Conservation (phyloP, 2,113 vertebrate species). For the Callospermophilus lateralis region DNA sequence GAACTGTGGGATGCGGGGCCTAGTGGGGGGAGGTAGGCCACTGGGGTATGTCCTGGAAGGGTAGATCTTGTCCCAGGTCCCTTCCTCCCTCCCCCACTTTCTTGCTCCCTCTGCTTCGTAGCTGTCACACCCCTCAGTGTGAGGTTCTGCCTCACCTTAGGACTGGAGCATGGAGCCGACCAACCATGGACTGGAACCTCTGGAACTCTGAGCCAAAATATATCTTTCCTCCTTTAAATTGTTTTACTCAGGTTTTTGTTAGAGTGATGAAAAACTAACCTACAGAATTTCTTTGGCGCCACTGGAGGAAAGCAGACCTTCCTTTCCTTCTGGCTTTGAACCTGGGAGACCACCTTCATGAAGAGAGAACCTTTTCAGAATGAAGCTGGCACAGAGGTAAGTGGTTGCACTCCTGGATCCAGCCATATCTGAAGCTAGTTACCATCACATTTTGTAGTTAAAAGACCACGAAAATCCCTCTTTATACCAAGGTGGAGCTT, state of each 20-base stretch:
- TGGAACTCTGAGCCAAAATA: neutral
- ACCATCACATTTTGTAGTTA: fast-evolving
- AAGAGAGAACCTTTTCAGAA: neutral
- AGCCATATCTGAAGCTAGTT: neutral
- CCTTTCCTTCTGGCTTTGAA: neutral
- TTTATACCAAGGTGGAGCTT: neutral
- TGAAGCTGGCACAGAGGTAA: neutral
- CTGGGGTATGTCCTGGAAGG: no score
- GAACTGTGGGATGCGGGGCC: no score
- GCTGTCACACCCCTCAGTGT: no score
- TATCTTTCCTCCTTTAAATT: neutral
- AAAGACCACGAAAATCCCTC: neutral
- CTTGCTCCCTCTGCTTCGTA: neutral
- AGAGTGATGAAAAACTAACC: neutral
- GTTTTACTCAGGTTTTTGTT: neutral
- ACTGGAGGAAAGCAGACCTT: neutral
- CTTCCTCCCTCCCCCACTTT: no score
- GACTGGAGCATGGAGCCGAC: neutral
- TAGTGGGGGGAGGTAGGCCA: neutral
- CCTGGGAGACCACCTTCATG: neutral
- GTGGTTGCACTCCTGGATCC: neutral
- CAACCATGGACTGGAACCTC: neutral
- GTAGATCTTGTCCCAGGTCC: no score
- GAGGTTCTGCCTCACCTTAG: neutral
- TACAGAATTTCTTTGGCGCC: neutral